These are phyloP conservation scores for Prosopocoilus inquinatus DNA, from an alignment of 2,888 invertebrate genomes.

Conservation along the genomic window DNA sequence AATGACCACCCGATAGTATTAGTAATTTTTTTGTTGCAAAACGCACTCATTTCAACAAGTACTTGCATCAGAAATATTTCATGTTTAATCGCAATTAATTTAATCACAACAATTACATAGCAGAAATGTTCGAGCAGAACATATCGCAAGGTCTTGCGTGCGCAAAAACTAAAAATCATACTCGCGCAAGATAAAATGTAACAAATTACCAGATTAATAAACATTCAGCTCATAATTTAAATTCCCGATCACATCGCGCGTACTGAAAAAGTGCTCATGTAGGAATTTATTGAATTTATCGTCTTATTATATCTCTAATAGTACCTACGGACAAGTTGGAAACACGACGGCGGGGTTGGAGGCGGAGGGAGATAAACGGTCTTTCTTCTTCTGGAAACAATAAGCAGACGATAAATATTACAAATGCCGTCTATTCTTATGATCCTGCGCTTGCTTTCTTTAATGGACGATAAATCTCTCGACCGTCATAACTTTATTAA, in stretches of 20 bases:
- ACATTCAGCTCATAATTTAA: slow-evolving; percentile 10
- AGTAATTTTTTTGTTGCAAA: no score
- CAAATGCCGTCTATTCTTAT: slow-evolving; percentile 12
- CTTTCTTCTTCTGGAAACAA: neutral
- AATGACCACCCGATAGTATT: no score
- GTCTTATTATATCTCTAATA: slow-evolving; percentile 9
- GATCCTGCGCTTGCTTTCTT: slow-evolving; percentile 4
- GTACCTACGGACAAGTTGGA: neutral
- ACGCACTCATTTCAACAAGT: no score
- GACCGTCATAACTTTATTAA: slow-evolving; percentile 19
- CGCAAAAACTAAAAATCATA: neutral
- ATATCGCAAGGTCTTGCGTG: neutral
- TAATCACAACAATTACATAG: no score
- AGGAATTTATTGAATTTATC: slow-evolving; percentile 8
- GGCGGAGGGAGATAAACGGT: no score
- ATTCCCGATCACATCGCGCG: slow-evolving; percentile 8
- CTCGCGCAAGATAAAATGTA: neutral
- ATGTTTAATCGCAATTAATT: no score
- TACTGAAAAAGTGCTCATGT: slow-evolving; percentile 7
- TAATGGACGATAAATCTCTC: slow-evolving; percentile 15
- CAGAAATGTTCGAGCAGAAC: no score
- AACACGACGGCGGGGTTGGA: neutral
- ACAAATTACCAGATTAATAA: slow-evolving; percentile 9
- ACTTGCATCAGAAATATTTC: no score
- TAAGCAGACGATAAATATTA: neutral